Conservation (phyloP, 2,113 vertebrate genomes). For the Oreochromis tanganicae region DNA sequence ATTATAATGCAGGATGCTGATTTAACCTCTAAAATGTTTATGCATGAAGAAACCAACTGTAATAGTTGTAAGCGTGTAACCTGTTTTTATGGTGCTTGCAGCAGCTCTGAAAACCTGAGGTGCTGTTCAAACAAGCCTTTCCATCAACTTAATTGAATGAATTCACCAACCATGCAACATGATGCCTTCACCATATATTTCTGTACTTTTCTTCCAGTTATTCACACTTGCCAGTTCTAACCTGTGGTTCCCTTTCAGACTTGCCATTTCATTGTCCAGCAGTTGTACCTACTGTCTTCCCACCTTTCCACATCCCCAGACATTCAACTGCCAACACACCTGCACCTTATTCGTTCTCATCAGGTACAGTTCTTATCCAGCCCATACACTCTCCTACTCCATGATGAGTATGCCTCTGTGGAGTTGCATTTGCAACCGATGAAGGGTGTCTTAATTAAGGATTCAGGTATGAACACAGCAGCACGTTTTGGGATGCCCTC, state of each 20-base stretch:
- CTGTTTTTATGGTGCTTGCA: neutral
- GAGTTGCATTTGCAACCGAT: neutral
- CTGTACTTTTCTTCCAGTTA: neutral
- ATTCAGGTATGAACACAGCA: neutral
- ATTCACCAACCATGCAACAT: neutral
- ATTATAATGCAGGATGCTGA: neutral
- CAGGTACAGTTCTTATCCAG: neutral
- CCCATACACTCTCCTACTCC: neutral
- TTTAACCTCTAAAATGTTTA: neutral
- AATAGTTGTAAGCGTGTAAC: neutral
- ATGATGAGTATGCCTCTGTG: neutral
- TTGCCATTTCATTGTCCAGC: neutral
- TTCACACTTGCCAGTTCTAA: neutral
- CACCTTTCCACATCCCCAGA: neutral
- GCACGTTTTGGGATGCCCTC: neutral
- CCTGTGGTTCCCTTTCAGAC: neutral
- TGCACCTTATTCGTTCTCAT: neutral
- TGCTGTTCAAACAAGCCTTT: neutral
- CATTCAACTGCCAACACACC: neutral
- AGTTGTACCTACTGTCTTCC: neutral
- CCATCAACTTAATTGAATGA: neutral
- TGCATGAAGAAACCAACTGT: neutral
- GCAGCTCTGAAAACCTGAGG: neutral
- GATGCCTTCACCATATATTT: neutral
- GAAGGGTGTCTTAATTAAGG: neutral